phyloP scores from a whole-genome alignment of 2,113 vertebrate genomes.

The Crotalus tigris region DNA sequence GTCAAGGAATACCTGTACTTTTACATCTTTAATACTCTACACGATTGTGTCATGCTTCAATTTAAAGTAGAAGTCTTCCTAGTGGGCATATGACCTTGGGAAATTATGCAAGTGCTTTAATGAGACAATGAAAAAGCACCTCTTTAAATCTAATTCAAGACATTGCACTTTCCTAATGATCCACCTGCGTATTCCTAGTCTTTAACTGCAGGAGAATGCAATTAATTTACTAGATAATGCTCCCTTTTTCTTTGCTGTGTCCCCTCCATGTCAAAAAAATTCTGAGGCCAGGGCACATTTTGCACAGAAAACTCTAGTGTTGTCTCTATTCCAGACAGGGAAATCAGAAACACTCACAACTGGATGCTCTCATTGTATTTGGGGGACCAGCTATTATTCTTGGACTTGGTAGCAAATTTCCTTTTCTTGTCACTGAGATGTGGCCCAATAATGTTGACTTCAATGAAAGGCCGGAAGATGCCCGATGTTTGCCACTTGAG shows the following conservation, averaged over 20 bases:
- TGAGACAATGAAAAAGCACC: not conserved
- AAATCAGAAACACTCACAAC: slow-evolving; percentile 81
- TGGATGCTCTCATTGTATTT: slow-evolving; percentile 98
- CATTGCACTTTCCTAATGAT: not conserved
- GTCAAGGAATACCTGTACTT: not conserved
- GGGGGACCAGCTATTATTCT: slow-evolving; percentile 98
- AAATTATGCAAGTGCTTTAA: not conserved
- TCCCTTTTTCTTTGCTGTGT: not conserved
- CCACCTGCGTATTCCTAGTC: not conserved
- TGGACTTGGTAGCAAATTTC: slow-evolving; percentile 96
- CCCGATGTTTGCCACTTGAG: slow-evolving; percentile 97
- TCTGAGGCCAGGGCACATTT: not conserved
- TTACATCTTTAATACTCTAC: not conserved
- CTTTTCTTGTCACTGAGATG: slow-evolving; percentile 97
- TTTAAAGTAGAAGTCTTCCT: not conserved
- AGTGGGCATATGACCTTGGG: not conserved
- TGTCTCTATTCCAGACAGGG: not conserved
- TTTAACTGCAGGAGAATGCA: not conserved
- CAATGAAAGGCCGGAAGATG: slow-evolving; percentile 96
- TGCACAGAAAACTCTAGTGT: not conserved
- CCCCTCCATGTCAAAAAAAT: not conserved
- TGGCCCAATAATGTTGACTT: slow-evolving; percentile 95
- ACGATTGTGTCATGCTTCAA: not conserved
- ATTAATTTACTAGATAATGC: not conserved
- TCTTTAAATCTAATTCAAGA: not conserved